A percentile compares a stretch with the other conserved stretches of the same genome.
Conservation (phyloP, 2,113 vertebrate genomes). For the Semnornis frantzii region DNA sequence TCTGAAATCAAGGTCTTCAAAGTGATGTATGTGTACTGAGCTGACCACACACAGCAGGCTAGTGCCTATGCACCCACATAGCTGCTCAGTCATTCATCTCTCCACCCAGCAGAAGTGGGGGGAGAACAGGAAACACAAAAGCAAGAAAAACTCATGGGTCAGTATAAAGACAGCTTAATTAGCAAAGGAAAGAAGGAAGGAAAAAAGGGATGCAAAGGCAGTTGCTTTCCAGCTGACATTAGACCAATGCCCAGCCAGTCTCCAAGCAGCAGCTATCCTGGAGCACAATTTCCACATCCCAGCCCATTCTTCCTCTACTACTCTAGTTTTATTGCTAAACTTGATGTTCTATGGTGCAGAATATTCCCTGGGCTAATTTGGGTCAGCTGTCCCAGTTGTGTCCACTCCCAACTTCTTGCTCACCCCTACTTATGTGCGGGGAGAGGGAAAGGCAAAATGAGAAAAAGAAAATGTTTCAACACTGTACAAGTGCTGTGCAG, state of each 20-base stretch:
- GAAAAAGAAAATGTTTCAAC: not conserved
- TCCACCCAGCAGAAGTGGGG: not conserved
- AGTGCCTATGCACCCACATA: accelerated
- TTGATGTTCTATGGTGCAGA: not conserved
- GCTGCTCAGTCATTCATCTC: not conserved
- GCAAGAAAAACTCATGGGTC: not conserved
- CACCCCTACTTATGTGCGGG: not conserved
- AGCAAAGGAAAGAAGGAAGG: not conserved
- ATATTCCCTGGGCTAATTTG: not conserved
- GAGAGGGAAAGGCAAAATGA: not conserved
- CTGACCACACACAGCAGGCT: not conserved
- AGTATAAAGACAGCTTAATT: not conserved
- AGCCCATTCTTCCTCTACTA: not conserved
- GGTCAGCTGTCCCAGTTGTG: not conserved
- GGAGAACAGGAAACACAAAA: not conserved
- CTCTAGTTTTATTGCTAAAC: not conserved
- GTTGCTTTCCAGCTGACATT: not conserved
- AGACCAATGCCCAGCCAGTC: not conserved
- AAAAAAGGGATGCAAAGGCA: not conserved
- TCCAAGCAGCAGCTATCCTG: not conserved
- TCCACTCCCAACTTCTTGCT: not conserved
- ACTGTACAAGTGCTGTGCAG: not conserved
- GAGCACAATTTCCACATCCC: not conserved
- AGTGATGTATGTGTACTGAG: not conserved
- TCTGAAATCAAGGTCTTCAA: not conserved